These are phyloP conservation scores for Catocala sponsa DNA, from an alignment of 2,888 invertebrate species.

Conservation along the genomic window DNA sequence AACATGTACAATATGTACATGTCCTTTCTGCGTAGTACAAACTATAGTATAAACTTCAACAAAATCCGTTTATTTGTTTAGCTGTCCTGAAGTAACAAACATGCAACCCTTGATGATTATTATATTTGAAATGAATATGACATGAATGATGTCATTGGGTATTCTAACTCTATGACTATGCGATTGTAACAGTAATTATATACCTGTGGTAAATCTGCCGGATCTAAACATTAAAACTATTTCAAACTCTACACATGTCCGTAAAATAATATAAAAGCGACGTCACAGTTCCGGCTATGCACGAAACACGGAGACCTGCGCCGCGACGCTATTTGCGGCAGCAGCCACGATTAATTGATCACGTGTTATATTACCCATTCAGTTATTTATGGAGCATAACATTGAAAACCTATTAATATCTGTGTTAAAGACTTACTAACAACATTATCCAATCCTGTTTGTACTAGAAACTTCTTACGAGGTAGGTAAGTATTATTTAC, in stretches of 20 bases:
- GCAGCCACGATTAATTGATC: slow-evolving; percentile 70
- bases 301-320: slow-evolving; percentile 29
- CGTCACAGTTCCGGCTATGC: slow-evolving; percentile 38
- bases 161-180: no score
- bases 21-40: no score
- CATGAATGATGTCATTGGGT: no score
- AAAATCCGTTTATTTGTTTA: no score
- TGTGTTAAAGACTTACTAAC: not conserved
- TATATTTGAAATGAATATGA: no score
- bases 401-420: slow-evolving; percentile 32
- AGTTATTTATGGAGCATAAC: slow-evolving; percentile 52
- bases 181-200: no score
- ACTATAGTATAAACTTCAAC: no score
- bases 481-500: no score
- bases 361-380: slow-evolving; percentile 71
- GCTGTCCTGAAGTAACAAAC: no score
- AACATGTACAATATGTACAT: no score
- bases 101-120: no score
- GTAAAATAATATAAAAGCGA: slow-evolving; percentile 43
- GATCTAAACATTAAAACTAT: slow-evolving; percentile 32
- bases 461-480: no score
- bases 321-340: slow-evolving; percentile 63
- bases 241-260: slow-evolving; percentile 24
- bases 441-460: not conserved
- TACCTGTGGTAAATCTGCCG: not conserved